Conservation (phyloP, 2,113 vertebrate genomes). For the Phalacrocorax brasilianus region DNA sequence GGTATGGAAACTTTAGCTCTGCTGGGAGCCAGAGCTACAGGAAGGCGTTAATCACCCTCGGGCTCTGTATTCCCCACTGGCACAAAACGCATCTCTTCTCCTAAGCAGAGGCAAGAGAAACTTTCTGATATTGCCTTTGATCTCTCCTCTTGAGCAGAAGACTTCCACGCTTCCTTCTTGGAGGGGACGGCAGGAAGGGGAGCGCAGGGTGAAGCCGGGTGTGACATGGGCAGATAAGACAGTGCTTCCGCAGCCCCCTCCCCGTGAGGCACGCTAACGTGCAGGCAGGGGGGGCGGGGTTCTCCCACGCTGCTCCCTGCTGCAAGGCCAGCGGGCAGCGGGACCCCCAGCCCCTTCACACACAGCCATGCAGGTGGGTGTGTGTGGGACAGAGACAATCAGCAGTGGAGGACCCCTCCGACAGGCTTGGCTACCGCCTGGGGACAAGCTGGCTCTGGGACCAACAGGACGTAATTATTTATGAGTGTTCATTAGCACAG, state of each 20-base stretch:
- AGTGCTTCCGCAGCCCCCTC: neutral
- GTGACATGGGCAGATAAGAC: neutral
- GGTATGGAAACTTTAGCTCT: neutral
- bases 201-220: neutral
- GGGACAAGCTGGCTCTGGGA: neutral
- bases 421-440: neutral
- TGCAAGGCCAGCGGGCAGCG: neutral
- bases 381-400: fast-evolving
- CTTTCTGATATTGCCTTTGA: neutral
- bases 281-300: neutral
- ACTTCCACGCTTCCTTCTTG: neutral
- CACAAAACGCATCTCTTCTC: neutral
- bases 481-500: neutral
- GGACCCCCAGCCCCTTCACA: neutral
- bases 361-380: fast-evolving
- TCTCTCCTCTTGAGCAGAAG: neutral
- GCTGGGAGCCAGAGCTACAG: neutral
- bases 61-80: neutral
- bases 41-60: neutral
- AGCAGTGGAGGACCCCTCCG: neutral
- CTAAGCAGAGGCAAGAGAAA: neutral
- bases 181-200: slow-evolving; percentile 19
- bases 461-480: neutral
- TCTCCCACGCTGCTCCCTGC: fast-evolving
- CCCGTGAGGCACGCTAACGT: fast-evolving